Base-by-base conservation (phyloP, 2,113 vertebrate species). In the Poeciliopsis prolifica region DNA sequence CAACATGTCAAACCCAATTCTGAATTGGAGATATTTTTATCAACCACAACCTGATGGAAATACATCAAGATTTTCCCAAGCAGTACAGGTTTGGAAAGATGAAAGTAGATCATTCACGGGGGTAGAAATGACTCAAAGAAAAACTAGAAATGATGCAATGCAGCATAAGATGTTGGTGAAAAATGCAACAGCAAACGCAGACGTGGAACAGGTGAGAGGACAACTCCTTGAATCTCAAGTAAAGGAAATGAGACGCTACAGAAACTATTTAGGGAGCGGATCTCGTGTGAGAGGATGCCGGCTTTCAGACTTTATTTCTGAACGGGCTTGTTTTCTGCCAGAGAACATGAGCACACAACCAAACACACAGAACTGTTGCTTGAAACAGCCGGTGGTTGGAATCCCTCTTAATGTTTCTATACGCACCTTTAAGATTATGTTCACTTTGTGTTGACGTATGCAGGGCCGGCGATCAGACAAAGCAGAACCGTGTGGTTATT, bases 261-360 rank as follows among this genome's bases (percentile, higher is more conserved):
- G 35, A 37, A 37, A 37, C 35, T 37, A 37, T 37, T 37, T 12
- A 3, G 65, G 60, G 40, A 65, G 70, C 84, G 77, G 75, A 81
- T 86, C 72, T 86, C 75, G 75, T 68, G 68, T 14, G 24, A 74
- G 75, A 79, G 42, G 75, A 64, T 70, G 60, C 83, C 84, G 85
- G 82, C 83, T 71, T 64, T 72, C 77, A 79, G 70, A 86, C 83
- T 74, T 84, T 74, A 79, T 87, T 90, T 86, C 67, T 70, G 79
- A 83, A 74, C 81, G 68, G 67, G 88, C 71, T 9, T 81, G 85
- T 81, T 61, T 64, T 81, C 72, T 40, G 51, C 73, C 54, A 12
- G 70, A 66, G 64, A 64, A 65, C 30, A 62, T 40, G 37, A 73
- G 26, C 58, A 22, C 22, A 9, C 58, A 8, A 8, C 28, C 40